These are phyloP conservation scores for Phycodurus eques DNA, from an alignment of 2,113 vertebrate genomes.

Conservation along the genomic window DNA sequence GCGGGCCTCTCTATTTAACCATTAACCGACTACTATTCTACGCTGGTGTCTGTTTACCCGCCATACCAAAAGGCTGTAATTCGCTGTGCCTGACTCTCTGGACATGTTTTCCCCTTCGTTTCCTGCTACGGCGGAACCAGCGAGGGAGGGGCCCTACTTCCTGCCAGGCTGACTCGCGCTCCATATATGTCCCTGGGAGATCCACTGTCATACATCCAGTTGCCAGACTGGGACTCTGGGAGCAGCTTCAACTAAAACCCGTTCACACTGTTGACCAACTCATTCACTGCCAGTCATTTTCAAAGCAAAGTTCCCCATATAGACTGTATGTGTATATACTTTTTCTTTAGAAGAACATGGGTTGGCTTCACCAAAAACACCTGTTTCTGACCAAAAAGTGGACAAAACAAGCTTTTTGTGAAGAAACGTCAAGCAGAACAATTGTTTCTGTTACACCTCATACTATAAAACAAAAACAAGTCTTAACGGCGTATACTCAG, in stretches of 20 bases:
- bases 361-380: too few relatives aligned
- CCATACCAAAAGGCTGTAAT: background rate
- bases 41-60: background rate
- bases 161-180: background rate
- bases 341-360: too few relatives aligned
- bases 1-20: constrained; percentile 62
- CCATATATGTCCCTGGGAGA: background rate
- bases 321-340: too few relatives aligned
- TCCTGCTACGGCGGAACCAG: constrained; percentile 1
- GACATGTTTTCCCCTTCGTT: background rate
- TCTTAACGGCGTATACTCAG: too few relatives aligned
- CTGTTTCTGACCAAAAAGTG: too few relatives aligned
- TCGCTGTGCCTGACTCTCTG: background rate
- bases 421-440: too few relatives aligned
- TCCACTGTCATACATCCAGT: background rate
- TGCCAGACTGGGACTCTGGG: background rate
- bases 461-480: too few relatives aligned
- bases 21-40: constrained; percentile 53
- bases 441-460: too few relatives aligned
- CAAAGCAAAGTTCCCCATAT: too few relatives aligned
- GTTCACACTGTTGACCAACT: background rate
- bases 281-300: too few relatives aligned
- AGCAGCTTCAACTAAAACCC: background rate
- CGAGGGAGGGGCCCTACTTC: background rate
- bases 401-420: too few relatives aligned